Conservation (phyloP, 2,113 vertebrate species). For the Cyprinodon tularosa region DNA sequence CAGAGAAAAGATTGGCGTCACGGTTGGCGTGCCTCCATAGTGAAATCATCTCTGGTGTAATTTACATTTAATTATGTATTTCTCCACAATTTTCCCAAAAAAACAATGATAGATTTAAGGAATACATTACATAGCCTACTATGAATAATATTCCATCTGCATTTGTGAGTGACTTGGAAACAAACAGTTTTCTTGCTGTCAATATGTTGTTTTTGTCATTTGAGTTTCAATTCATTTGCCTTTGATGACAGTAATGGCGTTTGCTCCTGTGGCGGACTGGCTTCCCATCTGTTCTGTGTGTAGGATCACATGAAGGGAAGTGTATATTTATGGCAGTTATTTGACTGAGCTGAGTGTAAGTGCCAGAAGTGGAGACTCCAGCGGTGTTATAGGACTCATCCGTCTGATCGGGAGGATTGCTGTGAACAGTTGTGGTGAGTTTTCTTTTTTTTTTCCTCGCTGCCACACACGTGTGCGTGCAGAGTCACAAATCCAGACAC, state of each 20-base stretch:
- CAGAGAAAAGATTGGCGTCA: not conserved
- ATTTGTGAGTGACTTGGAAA: not conserved
- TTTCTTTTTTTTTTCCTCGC: too few species aligned
- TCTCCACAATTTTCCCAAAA: not conserved
- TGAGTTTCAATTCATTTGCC: not conserved
- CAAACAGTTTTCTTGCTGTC: not conserved
- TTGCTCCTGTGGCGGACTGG: not conserved
- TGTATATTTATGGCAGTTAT: too few species aligned
- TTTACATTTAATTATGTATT: not conserved
- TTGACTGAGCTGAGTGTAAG: too few species aligned
- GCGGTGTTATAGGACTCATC: not conserved
- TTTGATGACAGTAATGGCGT: not conserved
- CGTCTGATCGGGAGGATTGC: not conserved
- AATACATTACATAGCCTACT: not conserved
- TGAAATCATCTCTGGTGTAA: not conserved
- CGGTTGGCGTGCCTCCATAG: not conserved
- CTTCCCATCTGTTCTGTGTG: not conserved
- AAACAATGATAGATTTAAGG: not conserved
- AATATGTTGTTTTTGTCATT: not conserved
- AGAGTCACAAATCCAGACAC: not conserved
- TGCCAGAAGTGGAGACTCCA: not conserved
- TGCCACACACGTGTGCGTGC: not conserved
- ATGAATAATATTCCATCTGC: not conserved
- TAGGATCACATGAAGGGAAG: not conserved
- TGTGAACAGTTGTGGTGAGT: not conserved